These are phyloP conservation scores for Psephotus haematonotus DNA, from an alignment of 2,113 vertebrate genomes.

Conservation along the genomic window DNA sequence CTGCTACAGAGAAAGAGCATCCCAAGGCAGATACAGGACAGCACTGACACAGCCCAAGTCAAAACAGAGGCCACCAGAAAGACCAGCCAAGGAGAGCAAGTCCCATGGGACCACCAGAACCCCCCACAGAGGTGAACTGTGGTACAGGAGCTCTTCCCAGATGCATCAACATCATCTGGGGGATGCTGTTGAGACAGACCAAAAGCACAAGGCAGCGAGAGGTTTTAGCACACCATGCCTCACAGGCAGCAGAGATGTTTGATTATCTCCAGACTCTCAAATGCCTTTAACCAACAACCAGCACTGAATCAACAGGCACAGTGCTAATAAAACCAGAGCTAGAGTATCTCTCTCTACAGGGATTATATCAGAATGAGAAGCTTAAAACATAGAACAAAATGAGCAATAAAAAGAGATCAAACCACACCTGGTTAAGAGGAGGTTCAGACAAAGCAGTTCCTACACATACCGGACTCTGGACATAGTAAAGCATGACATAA, in stretches of 20 bases:
- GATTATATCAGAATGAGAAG: background rate
- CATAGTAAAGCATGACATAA: background rate
- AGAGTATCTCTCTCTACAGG: background rate
- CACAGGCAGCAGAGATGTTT: background rate
- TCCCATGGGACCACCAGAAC: background rate
- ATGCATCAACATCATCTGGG: background rate
- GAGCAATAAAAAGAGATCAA: background rate
- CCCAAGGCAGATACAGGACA: accelerated
- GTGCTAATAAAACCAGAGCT: background rate
- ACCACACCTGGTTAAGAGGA: background rate
- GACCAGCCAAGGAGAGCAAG: background rate
- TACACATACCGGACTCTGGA: background rate
- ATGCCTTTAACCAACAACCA: background rate
- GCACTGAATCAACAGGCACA: background rate
- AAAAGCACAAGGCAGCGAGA: background rate
- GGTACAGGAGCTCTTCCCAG: background rate
- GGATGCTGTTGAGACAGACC: background rate
- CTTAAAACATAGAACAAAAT: background rate
- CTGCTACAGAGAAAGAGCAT: background rate
- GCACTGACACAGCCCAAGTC: background rate
- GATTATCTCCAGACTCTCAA: background rate
- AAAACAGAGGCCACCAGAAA: background rate
- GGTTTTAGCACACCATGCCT: background rate
- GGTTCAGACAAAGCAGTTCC: background rate
- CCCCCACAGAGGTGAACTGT: background rate